Evolutionary conservation across 2,113 vertebrate species (phyloP).

Genomic region (Nanorana parkeri): DNA sequence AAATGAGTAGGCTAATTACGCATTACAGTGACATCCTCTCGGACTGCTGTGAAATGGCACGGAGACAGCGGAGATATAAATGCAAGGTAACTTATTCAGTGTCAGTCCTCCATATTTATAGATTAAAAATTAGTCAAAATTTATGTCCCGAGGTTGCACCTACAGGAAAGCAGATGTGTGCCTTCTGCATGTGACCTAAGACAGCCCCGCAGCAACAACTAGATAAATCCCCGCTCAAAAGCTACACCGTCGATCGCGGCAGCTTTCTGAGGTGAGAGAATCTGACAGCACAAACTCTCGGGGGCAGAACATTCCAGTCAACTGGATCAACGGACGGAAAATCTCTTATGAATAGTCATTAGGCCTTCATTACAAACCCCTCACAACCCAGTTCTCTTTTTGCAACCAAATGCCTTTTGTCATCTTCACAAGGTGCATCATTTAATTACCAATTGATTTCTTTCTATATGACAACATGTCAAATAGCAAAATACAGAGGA

Average conservation of each 20-base stretch:
- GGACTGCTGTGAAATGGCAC: slow-evolving; percentile 53
- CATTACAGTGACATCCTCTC: slow-evolving; percentile 58
- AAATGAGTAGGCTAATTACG: slow-evolving; percentile 41
- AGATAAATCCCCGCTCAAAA: slow-evolving; percentile 94
- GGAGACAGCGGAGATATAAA: slow-evolving; percentile 72
- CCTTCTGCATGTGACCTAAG: slow-evolving; percentile 93
- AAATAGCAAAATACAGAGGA: slow-evolving; percentile 91
- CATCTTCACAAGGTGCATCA: slow-evolving; percentile 99
- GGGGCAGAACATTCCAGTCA: slow-evolving; percentile 98
- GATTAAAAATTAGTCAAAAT: slow-evolving; percentile 82
- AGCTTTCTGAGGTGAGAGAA: slow-evolving; percentile 98
- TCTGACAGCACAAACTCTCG: slow-evolving; percentile 98
- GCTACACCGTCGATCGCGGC: slow-evolving; percentile 90
- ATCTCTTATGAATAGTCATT: slow-evolving; percentile 99
- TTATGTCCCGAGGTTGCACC: slow-evolving; percentile 90
- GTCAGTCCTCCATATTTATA: slow-evolving; percentile 83
- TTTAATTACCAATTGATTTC: slow-evolving; percentile 99
- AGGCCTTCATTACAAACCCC: slow-evolving; percentile 98
- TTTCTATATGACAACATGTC: slow-evolving; percentile 98
- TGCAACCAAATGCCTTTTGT: slow-evolving; percentile 98
- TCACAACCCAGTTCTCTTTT: slow-evolving; percentile 89
- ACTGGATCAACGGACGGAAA: slow-evolving; percentile 98
- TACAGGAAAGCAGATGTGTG: slow-evolving; percentile 95
- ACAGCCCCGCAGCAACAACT: slow-evolving; percentile 85
- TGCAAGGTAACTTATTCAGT: slow-evolving; percentile 79